Evolutionary conservation across 2,797 vertebrate species (phyloP).

Genomic region (Galaxias olidus): DNA sequence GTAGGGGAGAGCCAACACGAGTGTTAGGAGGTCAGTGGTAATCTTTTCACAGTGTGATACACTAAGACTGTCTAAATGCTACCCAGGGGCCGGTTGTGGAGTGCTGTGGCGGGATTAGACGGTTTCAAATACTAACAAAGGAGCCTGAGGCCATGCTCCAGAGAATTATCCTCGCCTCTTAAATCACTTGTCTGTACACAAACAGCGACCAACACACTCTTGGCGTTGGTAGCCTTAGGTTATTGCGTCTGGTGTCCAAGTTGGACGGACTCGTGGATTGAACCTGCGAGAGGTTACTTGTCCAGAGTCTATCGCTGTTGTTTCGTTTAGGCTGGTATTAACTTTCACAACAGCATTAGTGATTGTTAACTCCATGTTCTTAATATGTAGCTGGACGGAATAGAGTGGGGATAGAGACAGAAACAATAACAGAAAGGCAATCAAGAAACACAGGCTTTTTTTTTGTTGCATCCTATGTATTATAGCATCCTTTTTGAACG

Average conservation of each 20-base stretch:
- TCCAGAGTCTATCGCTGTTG: no score
- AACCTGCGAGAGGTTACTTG: no score
- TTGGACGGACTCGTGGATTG: no score
- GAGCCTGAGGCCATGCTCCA: conserved; percentile 10
- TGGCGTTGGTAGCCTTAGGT: neutral
- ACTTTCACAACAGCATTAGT: no score
- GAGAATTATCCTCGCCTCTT: conserved; percentile 14
- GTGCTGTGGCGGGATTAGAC: conserved; percentile 18
- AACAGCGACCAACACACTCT: conserved; percentile 1
- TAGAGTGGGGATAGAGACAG: no score
- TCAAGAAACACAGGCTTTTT: no score
- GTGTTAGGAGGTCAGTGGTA: conserved; percentile 39
- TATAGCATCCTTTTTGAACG: no score
- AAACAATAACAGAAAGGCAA: no score
- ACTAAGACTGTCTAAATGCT: conserved; percentile 39
- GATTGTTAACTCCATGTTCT: no score
- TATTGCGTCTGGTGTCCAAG: neutral
- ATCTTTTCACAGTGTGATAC: conserved; percentile 47
- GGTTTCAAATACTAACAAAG: conserved; percentile 31
- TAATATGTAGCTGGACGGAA: no score
- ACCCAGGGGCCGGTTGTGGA: neutral
- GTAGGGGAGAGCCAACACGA: conserved; percentile 12
- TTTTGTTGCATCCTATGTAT: no score
- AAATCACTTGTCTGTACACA: neutral
- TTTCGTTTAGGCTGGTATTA: no score